A percentile compares a stretch with the other conserved stretches of the same genome.
Conservation (phyloP, 2,797 vertebrate genomes). For the Mallotus villosus region DNA sequence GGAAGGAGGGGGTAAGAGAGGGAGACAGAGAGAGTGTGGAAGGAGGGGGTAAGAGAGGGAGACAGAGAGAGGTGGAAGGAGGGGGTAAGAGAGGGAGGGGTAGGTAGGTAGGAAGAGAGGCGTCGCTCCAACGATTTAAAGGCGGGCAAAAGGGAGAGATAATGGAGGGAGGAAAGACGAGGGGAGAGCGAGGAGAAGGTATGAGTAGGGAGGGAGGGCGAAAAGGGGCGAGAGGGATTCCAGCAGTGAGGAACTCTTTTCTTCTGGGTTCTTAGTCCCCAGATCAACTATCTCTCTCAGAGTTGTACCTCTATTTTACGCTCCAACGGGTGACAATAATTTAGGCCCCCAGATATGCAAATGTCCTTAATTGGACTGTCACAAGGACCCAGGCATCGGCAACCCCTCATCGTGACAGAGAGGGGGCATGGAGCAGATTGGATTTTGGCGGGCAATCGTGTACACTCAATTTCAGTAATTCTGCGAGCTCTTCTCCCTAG, state of each 20-base stretch:
- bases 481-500: conserved; percentile 42
- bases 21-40: no score
- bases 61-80: no score
- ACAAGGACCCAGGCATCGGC: conserved; percentile 65
- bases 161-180: no score
- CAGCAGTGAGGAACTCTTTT: not conserved
- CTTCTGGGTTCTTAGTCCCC: conserved; percentile 27
- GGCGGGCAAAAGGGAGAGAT: no score
- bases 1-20: not conserved
- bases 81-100: not conserved
- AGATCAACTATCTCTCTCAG: conserved; percentile 54
- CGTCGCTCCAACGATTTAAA: no score
- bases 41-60: not conserved
- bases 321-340: conserved; percentile 70
- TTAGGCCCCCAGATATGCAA: conserved; percentile 72
- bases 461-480: conserved; percentile 66
- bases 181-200: no score
- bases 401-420: conserved; percentile 63
- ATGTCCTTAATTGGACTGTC: conserved; percentile 75
- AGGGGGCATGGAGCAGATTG: conserved; percentile 64
- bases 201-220: no score
- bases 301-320: conserved; percentile 66
- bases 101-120: no score
- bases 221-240: no score
- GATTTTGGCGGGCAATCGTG: conserved; percentile 67